A percentile compares a stretch with the other conserved stretches of the same genome.
Evolutionary conservation across 2,888 invertebrate species (phyloP).

Genomic region (Blastobasis adustella): DNA sequence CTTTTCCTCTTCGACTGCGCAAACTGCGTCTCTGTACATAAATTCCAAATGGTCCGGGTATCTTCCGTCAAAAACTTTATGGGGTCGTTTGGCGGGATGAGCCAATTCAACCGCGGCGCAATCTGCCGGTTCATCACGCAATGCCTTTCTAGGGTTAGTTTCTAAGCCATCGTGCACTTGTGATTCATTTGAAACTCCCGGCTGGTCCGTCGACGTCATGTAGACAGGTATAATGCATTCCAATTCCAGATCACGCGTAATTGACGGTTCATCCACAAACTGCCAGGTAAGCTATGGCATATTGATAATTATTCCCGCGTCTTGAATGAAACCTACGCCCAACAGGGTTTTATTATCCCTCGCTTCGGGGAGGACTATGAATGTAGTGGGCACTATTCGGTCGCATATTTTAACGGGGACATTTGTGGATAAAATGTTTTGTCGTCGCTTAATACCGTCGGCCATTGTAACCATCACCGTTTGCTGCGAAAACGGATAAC

Average conservation of each 20-base stretch:
- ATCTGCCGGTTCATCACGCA: not conserved
- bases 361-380: slow-evolving; percentile 15
- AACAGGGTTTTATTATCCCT: slow-evolving; percentile 14
- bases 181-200: not conserved
- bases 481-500: slow-evolving; percentile 2
- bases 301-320: slow-evolving; percentile 21
- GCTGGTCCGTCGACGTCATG: not conserved
- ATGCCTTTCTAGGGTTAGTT: not conserved
- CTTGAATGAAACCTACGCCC: slow-evolving; percentile 19
- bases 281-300: slow-evolving; percentile 18
- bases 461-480: slow-evolving; percentile 11
- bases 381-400: not conserved
- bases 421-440: slow-evolving; percentile 3
- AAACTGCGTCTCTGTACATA: not conserved
- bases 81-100: not conserved
- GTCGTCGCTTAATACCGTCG: slow-evolving; percentile 7
- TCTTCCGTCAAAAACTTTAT: not conserved
- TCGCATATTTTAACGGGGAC: not conserved
- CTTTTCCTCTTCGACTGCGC: not conserved
- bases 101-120: not conserved
- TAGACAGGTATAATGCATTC: slow-evolving; percentile 13
- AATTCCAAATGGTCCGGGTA: not conserved
- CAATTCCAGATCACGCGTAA: no score
- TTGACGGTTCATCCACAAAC: slow-evolving; percentile 1
- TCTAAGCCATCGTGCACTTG: not conserved